Conservation (phyloP, 2,888 invertebrate species). For the Catocala nupta region DNA sequence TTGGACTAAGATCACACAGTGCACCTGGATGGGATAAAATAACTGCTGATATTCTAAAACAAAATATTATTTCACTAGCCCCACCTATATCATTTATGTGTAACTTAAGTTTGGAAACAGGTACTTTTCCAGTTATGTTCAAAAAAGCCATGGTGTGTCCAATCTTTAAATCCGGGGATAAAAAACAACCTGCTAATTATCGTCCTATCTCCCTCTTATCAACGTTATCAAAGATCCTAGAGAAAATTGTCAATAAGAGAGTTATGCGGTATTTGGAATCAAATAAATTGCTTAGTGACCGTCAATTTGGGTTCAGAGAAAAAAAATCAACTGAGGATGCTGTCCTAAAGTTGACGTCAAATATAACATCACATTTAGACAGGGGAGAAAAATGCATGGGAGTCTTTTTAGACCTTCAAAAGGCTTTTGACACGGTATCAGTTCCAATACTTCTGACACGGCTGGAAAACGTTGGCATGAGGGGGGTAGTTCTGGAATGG, state of each 20-base stretch:
- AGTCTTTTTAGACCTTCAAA: no score
- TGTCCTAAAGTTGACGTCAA: constrained; percentile 1
- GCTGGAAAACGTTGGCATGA: constrained; percentile 3
- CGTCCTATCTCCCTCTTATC: constrained; percentile 8
- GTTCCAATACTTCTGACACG: background rate
- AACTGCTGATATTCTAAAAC: background rate
- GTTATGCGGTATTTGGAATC: background rate
- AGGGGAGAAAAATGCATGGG: no score
- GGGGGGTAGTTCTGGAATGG: background rate
- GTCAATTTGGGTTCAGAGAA: constrained; percentile 2
- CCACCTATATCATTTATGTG: background rate
- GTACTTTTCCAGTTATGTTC: background rate
- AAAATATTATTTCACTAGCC: background rate
- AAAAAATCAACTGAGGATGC: constrained; percentile 1
- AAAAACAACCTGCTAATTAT: constrained; percentile 5
- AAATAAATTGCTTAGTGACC: background rate
- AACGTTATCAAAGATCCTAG: background rate
- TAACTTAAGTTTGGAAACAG: background rate
- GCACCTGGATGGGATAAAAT: constrained; percentile 1
- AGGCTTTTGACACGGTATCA: no score
- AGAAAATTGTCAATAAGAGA: constrained; percentile 1
- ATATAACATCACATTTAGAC: no score
- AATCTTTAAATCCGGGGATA: constrained; percentile 7
- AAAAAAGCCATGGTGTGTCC: background rate
- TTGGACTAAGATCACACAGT: background rate